Evolutionary conservation across 1,140 invertebrate species (phyloP), one percentile per base, ranked within the genome.

Genomic region (Trichonephila inaurata): DNA sequence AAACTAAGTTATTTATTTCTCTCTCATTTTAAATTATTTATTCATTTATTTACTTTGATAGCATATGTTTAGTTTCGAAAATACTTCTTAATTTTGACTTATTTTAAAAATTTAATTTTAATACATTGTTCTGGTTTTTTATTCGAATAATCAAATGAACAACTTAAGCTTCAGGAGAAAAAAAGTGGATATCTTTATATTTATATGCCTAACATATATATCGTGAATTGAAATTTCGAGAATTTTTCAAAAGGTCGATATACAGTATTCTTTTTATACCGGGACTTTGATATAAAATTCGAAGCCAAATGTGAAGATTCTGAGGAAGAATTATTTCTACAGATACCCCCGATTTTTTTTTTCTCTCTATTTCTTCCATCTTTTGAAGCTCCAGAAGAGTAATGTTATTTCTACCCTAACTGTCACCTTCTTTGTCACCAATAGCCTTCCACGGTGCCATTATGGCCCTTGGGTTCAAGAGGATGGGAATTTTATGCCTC

Each of bases 401-500:
- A 64, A 64, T 88, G 86, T 88, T 88, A 88, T 88, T 88, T 88
- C 60, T 40, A 40, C 86, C 62, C 86, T 40, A 88, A 88, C 60
- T 64, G 60, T 64, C 86, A 88, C 33, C 86, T 64, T 40, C 61
- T 88, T 88, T 88, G 86, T 88, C 86, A 88, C 60, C 62, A 64
- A 64, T n/a, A 40, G 86, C 28, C 86, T 64, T 88, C 86, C 60
- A 88, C 33, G 86, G 62, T 64, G 62, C 62, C 86, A 58, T 88
- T 88, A 88, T 85, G 40, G 83, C 51, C 83, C 58, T 61, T 61
- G 44, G 86, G 62, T 64, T 88, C 86, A 88, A 88, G 60, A 62
- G 86, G 86, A 88, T 88, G 86, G 61, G 86, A 64, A 88, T 88
- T 88, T 88, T 88, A 88, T 88, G 62, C 86, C 86, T 64, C 62